Base-by-base conservation (phyloP, 2,888 invertebrate species). In the Agonopterix subpropinquella region DNA sequence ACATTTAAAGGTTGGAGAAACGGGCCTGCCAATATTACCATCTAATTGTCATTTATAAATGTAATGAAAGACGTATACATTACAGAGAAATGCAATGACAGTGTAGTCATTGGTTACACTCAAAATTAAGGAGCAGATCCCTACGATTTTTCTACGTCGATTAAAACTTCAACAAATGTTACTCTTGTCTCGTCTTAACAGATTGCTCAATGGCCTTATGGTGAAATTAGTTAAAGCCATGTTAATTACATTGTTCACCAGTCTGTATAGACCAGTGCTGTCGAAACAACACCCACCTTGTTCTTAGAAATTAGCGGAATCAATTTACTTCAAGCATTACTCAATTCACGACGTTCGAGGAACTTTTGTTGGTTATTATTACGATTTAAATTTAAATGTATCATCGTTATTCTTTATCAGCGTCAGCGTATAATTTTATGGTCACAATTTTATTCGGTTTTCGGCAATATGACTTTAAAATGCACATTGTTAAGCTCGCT, bases 271-370 rank as follows among this genome's bases (percentile, higher is more conserved):
- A 59, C 53, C 52, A 45, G 37, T 13, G 53, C 57, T 54, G 61
- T 57, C 52, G 53, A 52, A 65, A 76, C 70, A 77, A 63, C 54
- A 61, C 54, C 57, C 54, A 69, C 72, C 60, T 69, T 81, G 76
- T 85, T 80, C 77, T 69, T 44, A 61, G 78, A 74, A 83, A 79
- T 83, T 81, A 83, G 67, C 73, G 62, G 67, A 71, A 70, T 70
- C 68, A 64, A 62, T 70, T 80, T 74, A 70, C 72, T 69, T 59
- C 42, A 11, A 53, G 60, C 58, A 60, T 70, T 77, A 67, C 71
- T 70, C 65, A 80, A 75, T 75, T 65, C 58, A 61, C 65, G 55
- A 70, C 44, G 47, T 49, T 45, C 48, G 44, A 18, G 8, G 43
- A 18, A 53, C 46, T 54, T 53, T 54, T 57, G 28, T 28, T 28